phyloP scores from a whole-genome alignment of 2,113 vertebrate species.

The Trachemys scripta region DNA sequence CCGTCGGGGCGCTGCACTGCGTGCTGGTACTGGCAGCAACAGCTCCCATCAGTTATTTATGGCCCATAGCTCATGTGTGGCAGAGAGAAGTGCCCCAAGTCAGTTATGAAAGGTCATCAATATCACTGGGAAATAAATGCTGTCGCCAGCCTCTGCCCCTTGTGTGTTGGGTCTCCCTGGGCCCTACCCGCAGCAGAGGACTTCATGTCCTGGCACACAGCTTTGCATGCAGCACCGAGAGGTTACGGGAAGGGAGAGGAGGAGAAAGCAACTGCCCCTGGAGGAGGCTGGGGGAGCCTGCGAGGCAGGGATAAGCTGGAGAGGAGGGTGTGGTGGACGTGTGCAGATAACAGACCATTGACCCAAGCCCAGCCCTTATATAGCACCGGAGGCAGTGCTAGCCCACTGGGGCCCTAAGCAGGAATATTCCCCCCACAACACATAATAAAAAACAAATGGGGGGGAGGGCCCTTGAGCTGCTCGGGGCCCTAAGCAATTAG shows the following conservation, averaged over 20 bases:
- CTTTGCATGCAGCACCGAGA: not conserved
- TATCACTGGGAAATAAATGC: not conserved
- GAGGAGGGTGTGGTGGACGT: not conserved
- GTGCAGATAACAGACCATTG: accelerated
- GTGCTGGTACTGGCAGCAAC: not conserved
- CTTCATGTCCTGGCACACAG: not conserved
- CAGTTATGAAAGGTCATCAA: not conserved
- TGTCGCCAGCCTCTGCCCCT: not conserved
- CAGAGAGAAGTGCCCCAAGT: slow-evolving; percentile 22
- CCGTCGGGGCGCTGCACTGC: not conserved
- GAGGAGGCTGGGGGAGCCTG: not conserved
- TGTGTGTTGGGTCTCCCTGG: accelerated
- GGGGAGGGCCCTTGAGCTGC: not conserved
- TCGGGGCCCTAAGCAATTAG: not conserved
- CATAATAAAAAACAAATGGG: not conserved
- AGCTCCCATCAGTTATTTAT: not conserved
- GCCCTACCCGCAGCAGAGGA: not conserved
- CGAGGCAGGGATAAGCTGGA: not conserved
- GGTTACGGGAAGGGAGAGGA: not conserved
- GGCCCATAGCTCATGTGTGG: accelerated
- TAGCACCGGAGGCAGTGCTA: not conserved
- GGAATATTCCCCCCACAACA: not conserved
- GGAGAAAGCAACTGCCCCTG: not conserved
- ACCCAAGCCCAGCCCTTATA: not conserved
- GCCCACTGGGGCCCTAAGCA: not conserved